Evolutionary conservation across 2,113 vertebrate species (phyloP).

Genomic region (Petrocephalus zakoni): DNA sequence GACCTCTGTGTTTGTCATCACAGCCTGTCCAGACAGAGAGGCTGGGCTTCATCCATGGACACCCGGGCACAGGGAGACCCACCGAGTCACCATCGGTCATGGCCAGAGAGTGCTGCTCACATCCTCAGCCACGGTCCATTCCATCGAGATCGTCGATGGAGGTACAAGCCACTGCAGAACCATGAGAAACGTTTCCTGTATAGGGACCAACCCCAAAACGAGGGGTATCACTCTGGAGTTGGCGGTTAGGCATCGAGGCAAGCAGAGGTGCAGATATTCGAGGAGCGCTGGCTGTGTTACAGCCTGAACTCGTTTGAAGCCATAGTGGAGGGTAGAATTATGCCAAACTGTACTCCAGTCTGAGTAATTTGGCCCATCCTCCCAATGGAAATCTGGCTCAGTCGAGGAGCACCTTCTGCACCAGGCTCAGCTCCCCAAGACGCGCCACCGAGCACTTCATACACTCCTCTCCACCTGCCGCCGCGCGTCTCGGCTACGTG

Average conservation of each 20-base stretch:
- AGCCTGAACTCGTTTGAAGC: neutral
- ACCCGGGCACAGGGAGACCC: conserved; percentile 72
- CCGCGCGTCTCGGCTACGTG: neutral
- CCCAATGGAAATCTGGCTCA: neutral
- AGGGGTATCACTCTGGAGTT: neutral
- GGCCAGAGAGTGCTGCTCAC: conserved; percentile 74
- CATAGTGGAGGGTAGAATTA: too few relatives aligned
- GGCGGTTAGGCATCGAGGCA: neutral
- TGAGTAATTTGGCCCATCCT: neutral
- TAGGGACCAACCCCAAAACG: neutral
- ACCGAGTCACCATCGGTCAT: conserved; percentile 60
- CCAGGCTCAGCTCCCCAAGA: neutral
- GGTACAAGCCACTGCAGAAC: conserved; percentile 59
- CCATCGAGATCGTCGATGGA: conserved; percentile 75
- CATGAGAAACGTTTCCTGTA: neutral
- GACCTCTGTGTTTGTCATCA: neutral
- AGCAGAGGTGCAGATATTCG: neutral
- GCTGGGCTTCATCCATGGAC: conserved; percentile 75
- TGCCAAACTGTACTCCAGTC: neutral
- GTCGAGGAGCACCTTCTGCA: neutral
- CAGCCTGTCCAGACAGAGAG: conserved; percentile 78
- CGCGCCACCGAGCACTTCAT: neutral
- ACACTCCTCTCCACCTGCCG: neutral
- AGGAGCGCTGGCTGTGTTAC: neutral
- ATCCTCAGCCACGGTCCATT: conserved; percentile 81